Conservation (phyloP, 2,113 vertebrate genomes). For the Pantherophis guttatus region DNA sequence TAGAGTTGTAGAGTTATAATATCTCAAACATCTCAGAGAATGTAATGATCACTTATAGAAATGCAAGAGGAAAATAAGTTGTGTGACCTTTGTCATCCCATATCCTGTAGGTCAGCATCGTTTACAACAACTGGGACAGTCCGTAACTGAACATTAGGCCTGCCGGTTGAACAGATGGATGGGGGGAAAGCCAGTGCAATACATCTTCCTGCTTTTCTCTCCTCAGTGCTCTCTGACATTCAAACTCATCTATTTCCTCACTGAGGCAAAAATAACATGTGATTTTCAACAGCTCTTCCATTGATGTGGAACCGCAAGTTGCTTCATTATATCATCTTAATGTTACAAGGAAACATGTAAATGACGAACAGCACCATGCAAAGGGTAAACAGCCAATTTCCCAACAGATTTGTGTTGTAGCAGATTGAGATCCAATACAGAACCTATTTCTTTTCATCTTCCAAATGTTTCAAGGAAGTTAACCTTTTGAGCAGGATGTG, state of each 20-base stretch:
- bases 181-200: conserved; percentile 55
- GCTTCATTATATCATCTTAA: conserved; percentile 38
- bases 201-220: conserved; percentile 56
- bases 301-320: conserved; percentile 39
- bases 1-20: conserved; percentile 19
- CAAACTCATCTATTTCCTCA: conserved; percentile 50
- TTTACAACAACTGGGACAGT: conserved; percentile 58
- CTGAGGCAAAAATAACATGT: neutral
- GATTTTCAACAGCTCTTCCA: conserved; percentile 46
- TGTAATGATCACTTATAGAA: conserved; percentile 55
- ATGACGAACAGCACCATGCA: conserved; percentile 29
- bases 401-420: conserved; percentile 35
- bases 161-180: conserved; percentile 65
- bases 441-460: conserved; percentile 22
- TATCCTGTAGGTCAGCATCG: conserved; percentile 63
- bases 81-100: conserved; percentile 56
- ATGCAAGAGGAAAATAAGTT: conserved; percentile 47
- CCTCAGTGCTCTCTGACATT: conserved; percentile 50
- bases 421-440: neutral
- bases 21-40: conserved; percentile 51
- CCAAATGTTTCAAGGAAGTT: conserved; percentile 42
- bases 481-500: conserved; percentile 41
- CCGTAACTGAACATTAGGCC: conserved; percentile 57
- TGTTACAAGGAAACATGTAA: conserved; percentile 25
- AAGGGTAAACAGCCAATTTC: conserved; percentile 25